Percentiles rank a stretch among this genome's conserved stretches.
Conservation (phyloP, 1,140 invertebrate species). For the Calliphora vicina region DNA sequence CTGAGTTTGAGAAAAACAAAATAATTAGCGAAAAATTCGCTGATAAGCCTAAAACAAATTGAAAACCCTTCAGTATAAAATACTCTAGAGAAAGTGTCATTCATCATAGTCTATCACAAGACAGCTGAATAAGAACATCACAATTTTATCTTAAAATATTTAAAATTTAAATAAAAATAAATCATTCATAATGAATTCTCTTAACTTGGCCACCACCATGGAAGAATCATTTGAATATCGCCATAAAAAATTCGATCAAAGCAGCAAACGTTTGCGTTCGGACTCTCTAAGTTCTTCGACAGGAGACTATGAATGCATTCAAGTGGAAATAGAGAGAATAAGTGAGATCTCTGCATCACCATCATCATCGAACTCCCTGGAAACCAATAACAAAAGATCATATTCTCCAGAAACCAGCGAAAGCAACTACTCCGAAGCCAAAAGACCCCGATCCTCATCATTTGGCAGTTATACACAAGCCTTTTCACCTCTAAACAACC, state of each 20-base stretch:
- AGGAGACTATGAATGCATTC: neutral
- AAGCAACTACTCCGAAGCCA: neutral
- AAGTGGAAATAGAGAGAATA: neutral
- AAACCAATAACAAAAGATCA: too few species aligned
- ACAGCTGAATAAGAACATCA: neutral
- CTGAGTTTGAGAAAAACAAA: neutral
- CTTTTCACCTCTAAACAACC: neutral
- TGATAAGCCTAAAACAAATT: neutral
- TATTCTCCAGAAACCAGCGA: too few species aligned
- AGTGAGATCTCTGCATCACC: neutral
- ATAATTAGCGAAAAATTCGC: neutral
- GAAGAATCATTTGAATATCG: constrained; percentile 42
- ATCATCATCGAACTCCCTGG: neutral
- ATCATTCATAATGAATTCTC: neutral
- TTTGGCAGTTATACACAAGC: neutral
- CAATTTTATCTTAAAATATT: too few species aligned
- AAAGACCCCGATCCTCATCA: neutral
- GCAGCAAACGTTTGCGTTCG: constrained; percentile 12
- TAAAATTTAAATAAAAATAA: too few species aligned
- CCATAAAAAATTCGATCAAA: constrained; percentile 56
- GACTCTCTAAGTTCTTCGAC: neutral
- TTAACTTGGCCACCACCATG: neutral
- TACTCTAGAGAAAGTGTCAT: too few species aligned
- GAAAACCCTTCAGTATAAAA: neutral
- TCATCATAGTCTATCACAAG: neutral